phyloP scores from a whole-genome alignment of 1,140 invertebrate species.

The Drosophila carrolli region DNA sequence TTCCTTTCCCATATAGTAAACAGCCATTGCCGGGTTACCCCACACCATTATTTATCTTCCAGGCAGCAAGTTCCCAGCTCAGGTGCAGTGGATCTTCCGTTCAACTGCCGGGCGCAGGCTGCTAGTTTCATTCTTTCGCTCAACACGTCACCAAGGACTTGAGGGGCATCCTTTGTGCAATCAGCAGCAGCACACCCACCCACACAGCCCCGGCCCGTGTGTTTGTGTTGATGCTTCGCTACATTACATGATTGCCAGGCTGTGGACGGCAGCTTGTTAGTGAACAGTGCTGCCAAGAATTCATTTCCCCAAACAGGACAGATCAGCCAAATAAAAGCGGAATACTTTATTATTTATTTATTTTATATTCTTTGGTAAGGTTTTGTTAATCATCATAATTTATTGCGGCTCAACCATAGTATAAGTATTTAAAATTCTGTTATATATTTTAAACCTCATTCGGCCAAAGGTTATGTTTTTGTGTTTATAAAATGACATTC shows the following conservation, averaged over 20 bases:
- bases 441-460: no score
- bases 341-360: no score
- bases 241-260: slow-evolving; percentile 53
- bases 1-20: slow-evolving; percentile 10
- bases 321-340: neutral
- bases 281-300: neutral
- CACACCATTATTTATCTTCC: slow-evolving; percentile 26
- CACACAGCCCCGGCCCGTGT: slow-evolving; percentile 9
- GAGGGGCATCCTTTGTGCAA: slow-evolving; percentile 76
- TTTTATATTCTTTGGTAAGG: no score
- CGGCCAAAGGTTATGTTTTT: no score
- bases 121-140: slow-evolving; percentile 65
- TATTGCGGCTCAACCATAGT: no score
- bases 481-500: no score
- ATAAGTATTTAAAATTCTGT: no score
- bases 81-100: slow-evolving; percentile 47
- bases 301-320: neutral
- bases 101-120: slow-evolving; percentile 48
- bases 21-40: slow-evolving; percentile 21
- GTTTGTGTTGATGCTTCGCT: slow-evolving; percentile 53
- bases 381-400: no score
- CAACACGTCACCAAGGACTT: slow-evolving; percentile 79
- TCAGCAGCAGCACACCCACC: slow-evolving; percentile 59
- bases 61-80: slow-evolving; percentile 23
- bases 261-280: slow-evolving; percentile 64